Evolutionary conservation across 2,113 vertebrate genomes (phyloP).

Genomic region (Deroptyus accipitrinus): DNA sequence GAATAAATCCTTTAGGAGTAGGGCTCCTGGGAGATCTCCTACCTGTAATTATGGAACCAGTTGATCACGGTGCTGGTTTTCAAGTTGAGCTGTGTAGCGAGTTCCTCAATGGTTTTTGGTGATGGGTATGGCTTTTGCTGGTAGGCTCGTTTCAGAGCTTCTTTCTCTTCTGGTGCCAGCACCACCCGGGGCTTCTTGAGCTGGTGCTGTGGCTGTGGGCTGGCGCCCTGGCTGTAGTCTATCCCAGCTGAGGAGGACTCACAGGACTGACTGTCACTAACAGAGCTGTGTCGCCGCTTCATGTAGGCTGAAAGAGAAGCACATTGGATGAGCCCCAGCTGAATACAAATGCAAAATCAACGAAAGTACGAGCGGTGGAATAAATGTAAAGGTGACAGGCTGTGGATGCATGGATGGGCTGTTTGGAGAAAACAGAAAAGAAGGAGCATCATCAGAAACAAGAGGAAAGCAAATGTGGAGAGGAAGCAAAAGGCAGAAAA

Average conservation of each 20-base stretch:
- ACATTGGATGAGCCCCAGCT: not conserved
- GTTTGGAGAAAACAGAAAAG: not conserved
- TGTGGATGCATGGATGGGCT: not conserved
- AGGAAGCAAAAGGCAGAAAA: not conserved
- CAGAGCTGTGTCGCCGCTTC: conserved; percentile 93
- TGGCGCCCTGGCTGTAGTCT: conserved; percentile 89
- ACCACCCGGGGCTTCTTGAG: conserved; percentile 94
- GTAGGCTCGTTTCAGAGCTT: conserved; percentile 92
- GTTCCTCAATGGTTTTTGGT: conserved; percentile 97
- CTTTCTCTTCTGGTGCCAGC: conserved; percentile 93
- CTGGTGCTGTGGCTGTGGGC: conserved; percentile 89
- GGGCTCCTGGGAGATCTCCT: not conserved
- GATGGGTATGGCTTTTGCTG: conserved; percentile 98
- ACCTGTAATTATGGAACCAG: conserved; percentile 89
- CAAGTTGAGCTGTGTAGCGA: conserved; percentile 96
- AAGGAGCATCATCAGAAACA: not conserved
- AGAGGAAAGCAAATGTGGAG: not conserved
- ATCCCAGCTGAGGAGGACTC: conserved; percentile 79
- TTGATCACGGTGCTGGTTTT: conserved; percentile 93
- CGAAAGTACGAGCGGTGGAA: not conserved
- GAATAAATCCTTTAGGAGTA: not conserved
- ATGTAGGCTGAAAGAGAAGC: conserved; percentile 85
- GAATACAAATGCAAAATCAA: not conserved
- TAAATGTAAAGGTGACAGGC: accelerated
- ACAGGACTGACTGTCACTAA: conserved; percentile 89